Percentiles rank a stretch among this genome's conserved stretches.
Evolutionary conservation across 2,888 invertebrate genomes (phyloP).

Genomic region (Cheilosia grossa): DNA sequence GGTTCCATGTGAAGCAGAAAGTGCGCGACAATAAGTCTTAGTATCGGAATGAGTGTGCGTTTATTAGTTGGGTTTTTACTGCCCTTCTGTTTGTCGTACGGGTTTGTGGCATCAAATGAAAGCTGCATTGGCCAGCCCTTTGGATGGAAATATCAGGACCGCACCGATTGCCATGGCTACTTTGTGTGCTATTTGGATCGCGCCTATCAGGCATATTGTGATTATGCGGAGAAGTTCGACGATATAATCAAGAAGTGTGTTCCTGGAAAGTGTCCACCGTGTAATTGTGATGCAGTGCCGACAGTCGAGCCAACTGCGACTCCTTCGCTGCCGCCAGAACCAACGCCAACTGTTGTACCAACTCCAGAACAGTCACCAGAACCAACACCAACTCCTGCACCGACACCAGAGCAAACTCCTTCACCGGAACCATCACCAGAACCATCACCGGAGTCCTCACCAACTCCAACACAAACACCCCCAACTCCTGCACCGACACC

Average conservation of each 20-base stretch:
- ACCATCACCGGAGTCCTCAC: neutral
- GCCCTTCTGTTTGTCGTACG: neutral
- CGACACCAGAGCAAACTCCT: neutral
- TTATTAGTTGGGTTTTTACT: neutral
- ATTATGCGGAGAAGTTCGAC: slow-evolving; percentile 55
- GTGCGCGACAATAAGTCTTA: neutral
- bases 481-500: neutral
- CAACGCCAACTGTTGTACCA: neutral
- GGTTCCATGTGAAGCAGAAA: neutral
- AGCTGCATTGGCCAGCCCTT: slow-evolving; percentile 37
- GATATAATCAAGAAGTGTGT: slow-evolving; percentile 33
- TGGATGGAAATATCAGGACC: slow-evolving; percentile 58
- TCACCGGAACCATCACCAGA: neutral
- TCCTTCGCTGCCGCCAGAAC: neutral
- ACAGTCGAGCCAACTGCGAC: neutral
- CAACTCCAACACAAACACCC: neutral
- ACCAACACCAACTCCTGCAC: neutral
- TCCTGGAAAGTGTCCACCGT: slow-evolving; percentile 71
- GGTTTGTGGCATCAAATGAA: neutral
- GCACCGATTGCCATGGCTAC: slow-evolving; percentile 69
- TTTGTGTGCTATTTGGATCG: slow-evolving; percentile 52
- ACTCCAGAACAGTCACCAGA: neutral
- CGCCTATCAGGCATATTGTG: slow-evolving; percentile 43
- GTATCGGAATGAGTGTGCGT: neutral
- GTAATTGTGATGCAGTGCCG: slow-evolving; percentile 30